Percentiles rank a stretch among this genome's conserved stretches.
phyloP scores from a whole-genome alignment of 1,140 invertebrate genomes.

The Drosophila subobscura region DNA sequence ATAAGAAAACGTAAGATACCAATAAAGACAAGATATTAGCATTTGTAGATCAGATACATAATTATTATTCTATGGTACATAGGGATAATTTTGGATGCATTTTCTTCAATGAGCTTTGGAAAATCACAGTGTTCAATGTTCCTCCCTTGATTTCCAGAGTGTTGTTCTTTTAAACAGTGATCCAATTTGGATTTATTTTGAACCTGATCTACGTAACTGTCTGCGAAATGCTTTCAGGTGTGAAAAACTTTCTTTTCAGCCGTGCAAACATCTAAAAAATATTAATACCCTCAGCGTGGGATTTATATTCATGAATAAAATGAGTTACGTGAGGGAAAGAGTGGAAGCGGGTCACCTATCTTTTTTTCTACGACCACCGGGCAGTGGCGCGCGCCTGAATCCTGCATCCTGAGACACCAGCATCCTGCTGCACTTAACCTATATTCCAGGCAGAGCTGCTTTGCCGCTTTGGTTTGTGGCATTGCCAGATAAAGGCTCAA shows the following conservation, averaged over 20 bases:
- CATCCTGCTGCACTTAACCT: conserved; percentile 77
- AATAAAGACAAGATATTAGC: conserved; percentile 4
- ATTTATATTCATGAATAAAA: conserved; percentile 37
- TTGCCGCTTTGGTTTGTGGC: neutral
- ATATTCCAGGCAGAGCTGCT: conserved; percentile 41
- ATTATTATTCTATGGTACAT: too few species aligned
- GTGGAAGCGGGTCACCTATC: conserved; percentile 39
- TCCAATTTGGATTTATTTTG: too few species aligned
- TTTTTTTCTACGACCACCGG: conserved; percentile 71
- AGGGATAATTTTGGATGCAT: too few species aligned
- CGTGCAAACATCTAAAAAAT: neutral
- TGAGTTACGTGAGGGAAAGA: conserved; percentile 1
- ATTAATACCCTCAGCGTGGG: neutral
- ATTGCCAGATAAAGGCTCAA: conserved; percentile 59
- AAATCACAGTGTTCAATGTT: too few species aligned
- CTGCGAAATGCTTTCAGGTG: too few species aligned
- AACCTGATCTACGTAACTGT: too few species aligned
- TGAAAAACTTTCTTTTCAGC: neutral
- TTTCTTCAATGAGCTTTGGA: too few species aligned
- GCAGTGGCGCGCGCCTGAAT: conserved; percentile 38
- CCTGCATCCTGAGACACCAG: conserved; percentile 54
- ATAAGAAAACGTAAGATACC: neutral
- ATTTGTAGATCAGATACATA: neutral
- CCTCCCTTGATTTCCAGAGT: too few species aligned
- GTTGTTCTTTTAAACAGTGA: too few species aligned